Percentiles rank a stretch among this genome's conserved stretches.
These are phyloP conservation scores for Melolontha melolontha DNA, from an alignment of 2,888 invertebrate genomes.

Conservation along the genomic window DNA sequence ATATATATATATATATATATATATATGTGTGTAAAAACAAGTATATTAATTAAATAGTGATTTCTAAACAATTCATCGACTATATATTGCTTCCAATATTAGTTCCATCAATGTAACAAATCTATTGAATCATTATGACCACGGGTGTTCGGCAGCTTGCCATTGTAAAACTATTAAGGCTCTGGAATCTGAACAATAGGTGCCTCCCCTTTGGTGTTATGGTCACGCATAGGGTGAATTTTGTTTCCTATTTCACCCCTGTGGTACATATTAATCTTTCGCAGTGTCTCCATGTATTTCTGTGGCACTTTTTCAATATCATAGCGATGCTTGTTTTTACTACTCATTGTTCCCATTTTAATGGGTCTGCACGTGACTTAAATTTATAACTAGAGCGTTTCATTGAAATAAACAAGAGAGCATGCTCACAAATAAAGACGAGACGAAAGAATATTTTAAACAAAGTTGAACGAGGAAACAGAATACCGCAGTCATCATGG, in stretches of 20 bases:
- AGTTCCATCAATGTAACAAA: conserved; percentile 22
- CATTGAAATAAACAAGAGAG: background rate
- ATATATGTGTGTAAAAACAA: no score
- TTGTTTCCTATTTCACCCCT: background rate
- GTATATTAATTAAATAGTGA: no score
- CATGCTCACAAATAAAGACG: background rate
- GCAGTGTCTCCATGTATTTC: conserved; percentile 14
- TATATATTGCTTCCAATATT: background rate
- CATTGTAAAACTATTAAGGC: conserved; percentile 27
- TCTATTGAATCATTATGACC: conserved; percentile 16
- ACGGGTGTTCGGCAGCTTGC: conserved; percentile 1
- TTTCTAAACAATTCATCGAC: no score
- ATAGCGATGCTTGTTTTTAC: conserved; percentile 22
- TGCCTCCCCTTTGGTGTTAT: background rate
- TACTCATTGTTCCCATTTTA: conserved; percentile 10
- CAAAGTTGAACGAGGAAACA: no score
- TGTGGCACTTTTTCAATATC: conserved; percentile 8
- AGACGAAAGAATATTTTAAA: no score
- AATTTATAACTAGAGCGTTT: conserved; percentile 2
- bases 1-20: no score
- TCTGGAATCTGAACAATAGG: conserved; percentile 8
- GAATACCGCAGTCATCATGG: no score
- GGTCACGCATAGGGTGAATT: conserved; percentile 1
- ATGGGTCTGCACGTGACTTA: conserved; percentile 20
- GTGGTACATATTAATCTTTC: conserved; percentile 20